Percentiles rank a stretch among this genome's conserved stretches.
Evolutionary conservation across 2,888 invertebrate species (phyloP).

Genomic region (Tachina fera): DNA sequence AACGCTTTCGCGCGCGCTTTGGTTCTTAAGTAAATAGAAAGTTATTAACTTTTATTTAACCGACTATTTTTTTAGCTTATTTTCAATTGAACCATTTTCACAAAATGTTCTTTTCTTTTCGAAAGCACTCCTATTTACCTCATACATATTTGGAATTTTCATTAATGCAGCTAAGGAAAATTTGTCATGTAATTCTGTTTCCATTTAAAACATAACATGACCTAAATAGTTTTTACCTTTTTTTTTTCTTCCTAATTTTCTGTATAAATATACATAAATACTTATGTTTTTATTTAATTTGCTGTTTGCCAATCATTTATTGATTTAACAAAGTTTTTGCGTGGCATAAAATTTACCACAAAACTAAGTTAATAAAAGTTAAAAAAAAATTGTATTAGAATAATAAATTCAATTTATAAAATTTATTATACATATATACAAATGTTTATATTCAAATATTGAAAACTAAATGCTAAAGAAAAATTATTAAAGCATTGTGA

Average conservation of each 20-base stretch:
- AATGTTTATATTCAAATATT: too few species aligned
- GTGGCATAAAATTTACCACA: constrained; percentile 66
- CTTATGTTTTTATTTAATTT: constrained; percentile 24
- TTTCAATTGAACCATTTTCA: constrained; percentile 18
- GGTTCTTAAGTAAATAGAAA: not conserved
- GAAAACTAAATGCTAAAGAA: constrained; percentile 49
- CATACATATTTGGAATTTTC: not conserved
- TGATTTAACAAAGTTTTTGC: constrained; percentile 82
- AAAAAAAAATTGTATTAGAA: constrained; percentile 56
- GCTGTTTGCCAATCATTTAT: constrained; percentile 79
- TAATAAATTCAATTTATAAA: constrained; percentile 50
- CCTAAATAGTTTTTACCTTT: constrained; percentile 76
- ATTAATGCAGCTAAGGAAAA: constrained; percentile 76
- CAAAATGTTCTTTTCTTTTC: not conserved
- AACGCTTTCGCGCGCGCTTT: not conserved
- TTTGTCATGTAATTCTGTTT: constrained; percentile 79
- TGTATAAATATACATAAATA: constrained; percentile 14
- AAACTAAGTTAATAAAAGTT: constrained; percentile 59
- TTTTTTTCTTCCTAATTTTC: not conserved
- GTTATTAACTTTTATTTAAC: not conserved
- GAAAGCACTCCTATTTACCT: not conserved
- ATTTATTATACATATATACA: constrained; percentile 45
- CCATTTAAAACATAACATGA: constrained; percentile 82
- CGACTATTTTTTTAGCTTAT: not conserved
- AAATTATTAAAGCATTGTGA: constrained; percentile 54